Conservation (phyloP, 2,113 vertebrate species). For the Rostratula benghalensis region DNA sequence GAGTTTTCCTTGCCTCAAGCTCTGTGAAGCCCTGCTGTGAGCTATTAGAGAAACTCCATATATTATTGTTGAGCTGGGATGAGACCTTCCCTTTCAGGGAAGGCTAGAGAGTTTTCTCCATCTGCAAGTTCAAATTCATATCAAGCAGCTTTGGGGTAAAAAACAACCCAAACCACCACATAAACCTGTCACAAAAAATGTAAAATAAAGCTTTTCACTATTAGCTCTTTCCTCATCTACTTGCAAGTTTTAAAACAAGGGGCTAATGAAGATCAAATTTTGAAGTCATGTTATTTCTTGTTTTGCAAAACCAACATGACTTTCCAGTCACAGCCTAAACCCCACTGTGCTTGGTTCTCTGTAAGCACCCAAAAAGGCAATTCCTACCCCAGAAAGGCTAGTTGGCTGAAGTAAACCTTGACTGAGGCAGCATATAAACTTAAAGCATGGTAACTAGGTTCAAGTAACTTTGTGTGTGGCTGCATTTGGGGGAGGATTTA, state of each 20-base stretch:
- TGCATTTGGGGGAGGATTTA: not conserved
- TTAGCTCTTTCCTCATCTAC: not conserved
- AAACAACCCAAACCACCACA: not conserved
- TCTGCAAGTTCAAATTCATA: not conserved
- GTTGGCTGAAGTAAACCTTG: not conserved
- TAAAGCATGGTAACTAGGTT: not conserved
- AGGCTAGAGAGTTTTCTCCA: not conserved
- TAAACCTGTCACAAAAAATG: not conserved
- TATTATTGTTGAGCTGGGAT: not conserved
- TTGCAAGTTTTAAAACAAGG: not conserved
- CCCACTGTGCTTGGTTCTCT: not conserved
- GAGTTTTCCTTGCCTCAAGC: not conserved
- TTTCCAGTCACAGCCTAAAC: not conserved
- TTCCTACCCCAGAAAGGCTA: not conserved
- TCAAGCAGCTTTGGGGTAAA: not conserved
- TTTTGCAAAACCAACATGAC: not conserved
- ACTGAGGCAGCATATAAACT: not conserved
- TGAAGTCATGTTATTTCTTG: not conserved
- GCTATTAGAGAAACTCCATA: not conserved
- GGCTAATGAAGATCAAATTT: not conserved
- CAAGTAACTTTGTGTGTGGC: not conserved
- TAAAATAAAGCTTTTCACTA: not conserved
- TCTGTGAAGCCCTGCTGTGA: slow-evolving; percentile 13
- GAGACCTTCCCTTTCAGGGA: not conserved
- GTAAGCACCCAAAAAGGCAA: not conserved